These are phyloP conservation scores for Priocnemis perturbator DNA, from an alignment of 2,888 invertebrate species.

Conservation along the genomic window DNA sequence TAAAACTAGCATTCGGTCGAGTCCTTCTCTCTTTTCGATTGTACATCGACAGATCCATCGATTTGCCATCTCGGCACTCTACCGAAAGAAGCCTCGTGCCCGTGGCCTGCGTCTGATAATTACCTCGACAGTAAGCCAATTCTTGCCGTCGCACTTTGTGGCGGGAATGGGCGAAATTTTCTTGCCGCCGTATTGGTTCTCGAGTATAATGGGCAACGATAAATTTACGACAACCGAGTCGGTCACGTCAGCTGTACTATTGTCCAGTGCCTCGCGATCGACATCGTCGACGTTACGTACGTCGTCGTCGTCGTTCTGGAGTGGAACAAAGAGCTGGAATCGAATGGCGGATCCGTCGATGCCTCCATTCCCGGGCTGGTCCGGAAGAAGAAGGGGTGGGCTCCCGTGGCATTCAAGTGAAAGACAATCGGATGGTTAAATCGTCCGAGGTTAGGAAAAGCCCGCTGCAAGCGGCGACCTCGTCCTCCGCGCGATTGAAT, in stretches of 20 bases:
- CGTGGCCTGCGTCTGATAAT: neutral
- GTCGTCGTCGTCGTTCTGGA: slow-evolving; percentile 24
- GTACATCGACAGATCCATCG: too few species aligned
- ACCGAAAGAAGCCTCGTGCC: too few species aligned
- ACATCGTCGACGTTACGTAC: neutral
- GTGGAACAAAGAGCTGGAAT: slow-evolving; percentile 45
- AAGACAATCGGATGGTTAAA: slow-evolving; percentile 65
- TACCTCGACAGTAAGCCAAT: too few species aligned
- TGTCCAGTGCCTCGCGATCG: slow-evolving; percentile 21
- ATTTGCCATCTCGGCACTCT: too few species aligned
- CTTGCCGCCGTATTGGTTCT: too few species aligned
- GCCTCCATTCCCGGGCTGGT: slow-evolving; percentile 37
- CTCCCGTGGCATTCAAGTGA: slow-evolving; percentile 53
- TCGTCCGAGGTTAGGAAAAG: slow-evolving; percentile 58
- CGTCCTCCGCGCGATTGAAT: slow-evolving; percentile 43
- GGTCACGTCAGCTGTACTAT: slow-evolving; percentile 41
- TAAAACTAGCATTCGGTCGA: too few species aligned
- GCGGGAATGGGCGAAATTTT: too few species aligned
- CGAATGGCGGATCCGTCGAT: slow-evolving; percentile 50
- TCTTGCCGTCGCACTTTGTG: too few species aligned
- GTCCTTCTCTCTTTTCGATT: too few species aligned
- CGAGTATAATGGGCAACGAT: slow-evolving; percentile 5
- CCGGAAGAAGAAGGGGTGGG: slow-evolving; percentile 31
- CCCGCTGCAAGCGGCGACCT: slow-evolving; percentile 38
- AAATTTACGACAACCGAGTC: slow-evolving; percentile 28